Base-by-base conservation (phyloP, 1,140 invertebrate species). In the Cryptotermes secundus region DNA sequence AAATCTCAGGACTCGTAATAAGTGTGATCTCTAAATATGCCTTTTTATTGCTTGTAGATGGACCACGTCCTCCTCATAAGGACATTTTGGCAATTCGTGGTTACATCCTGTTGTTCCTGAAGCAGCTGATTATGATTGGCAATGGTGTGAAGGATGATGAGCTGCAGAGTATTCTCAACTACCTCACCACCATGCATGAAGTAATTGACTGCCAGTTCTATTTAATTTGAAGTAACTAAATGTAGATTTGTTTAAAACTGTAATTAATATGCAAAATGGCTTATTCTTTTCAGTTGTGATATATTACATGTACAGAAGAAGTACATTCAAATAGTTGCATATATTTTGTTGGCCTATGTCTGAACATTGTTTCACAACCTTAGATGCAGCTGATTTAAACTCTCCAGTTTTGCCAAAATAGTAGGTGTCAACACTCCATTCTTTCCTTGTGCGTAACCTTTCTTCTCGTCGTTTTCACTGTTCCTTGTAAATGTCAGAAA, bases 121-220 rank as follows among this genome's bases (percentile, higher is more conserved):
- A 99, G 90, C 97, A 99, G 90, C 90, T 99, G 31, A 98, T 99
- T 85, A 95, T 99, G 94, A 97, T 99, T 88, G 97, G 97, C 53
- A 97, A 97, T 88, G 98, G 98, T 22, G 96, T 99, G 42, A 98
- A 99, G 89, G 98, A 99, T 87, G 99, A 99, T 89, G 99, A 99
- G 90, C 92, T 99, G 35, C 98, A 99, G 90, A 98, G 97, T 85
- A 97, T 99, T 88, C 92, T 99, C 14, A 99, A 99, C 91, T 99
- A 99, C 90, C 91, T 99, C 84, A 98, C 97, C 49, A 99, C 97
- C 82, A 96, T 99, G 91, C 96, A 99, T 89, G 97, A 99, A 93
- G 96, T 97, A 91, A 88, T 84, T 86, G n/a, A n/a, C n/a, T n/a
- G n/a, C n/a, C n/a, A 19, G 45, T 49, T 49, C 45, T 19, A 0